A percentile compares a stretch with the other conserved stretches of the same genome.
These are phyloP conservation scores for Lagocephalus sceleratus DNA, from an alignment of 2,797 vertebrate genomes.

Conservation along the genomic window DNA sequence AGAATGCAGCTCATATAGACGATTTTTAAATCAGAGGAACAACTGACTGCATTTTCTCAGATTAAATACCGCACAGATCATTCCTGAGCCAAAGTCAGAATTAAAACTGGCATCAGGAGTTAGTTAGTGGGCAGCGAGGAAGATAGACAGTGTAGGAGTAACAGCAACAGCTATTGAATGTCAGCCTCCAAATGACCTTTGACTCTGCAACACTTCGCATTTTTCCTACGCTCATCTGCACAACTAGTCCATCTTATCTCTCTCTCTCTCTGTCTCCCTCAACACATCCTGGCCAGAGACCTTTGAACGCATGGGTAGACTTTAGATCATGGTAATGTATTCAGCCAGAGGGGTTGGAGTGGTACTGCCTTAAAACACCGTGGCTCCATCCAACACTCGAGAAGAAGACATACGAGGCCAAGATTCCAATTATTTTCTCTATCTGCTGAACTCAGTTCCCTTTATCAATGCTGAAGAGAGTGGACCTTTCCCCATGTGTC, in stretches of 20 bases:
- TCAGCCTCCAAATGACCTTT: slow-evolving; percentile 49
- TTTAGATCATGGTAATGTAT: slow-evolving; percentile 65
- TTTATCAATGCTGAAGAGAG: slow-evolving; percentile 59
- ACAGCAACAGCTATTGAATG: slow-evolving; percentile 25
- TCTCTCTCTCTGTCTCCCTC: slow-evolving; percentile 27
- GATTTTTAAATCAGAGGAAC: slow-evolving; percentile 8
- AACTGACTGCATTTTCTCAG: not conserved
- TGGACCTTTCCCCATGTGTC: slow-evolving; percentile 28
- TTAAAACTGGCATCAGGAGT: slow-evolving; percentile 27
- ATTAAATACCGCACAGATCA: slow-evolving; percentile 2
- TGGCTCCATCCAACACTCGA: slow-evolving; percentile 35
- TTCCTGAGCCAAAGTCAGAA: slow-evolving; percentile 12
- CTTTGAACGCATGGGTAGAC: slow-evolving; percentile 65
- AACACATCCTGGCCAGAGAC: slow-evolving; percentile 54
- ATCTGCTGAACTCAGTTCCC: slow-evolving; percentile 62
- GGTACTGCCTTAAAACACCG: slow-evolving; percentile 59
- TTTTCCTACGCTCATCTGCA: slow-evolving; percentile 45
- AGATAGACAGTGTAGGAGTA: slow-evolving; percentile 48
- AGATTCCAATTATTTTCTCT: slow-evolving; percentile 70
- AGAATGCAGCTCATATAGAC: slow-evolving; percentile 1
- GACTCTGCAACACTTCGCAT: slow-evolving; percentile 31
- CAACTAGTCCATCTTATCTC: slow-evolving; percentile 12
- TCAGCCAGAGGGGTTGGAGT: slow-evolving; percentile 58
- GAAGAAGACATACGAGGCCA: slow-evolving; percentile 59
- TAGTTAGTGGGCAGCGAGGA: slow-evolving; percentile 12